Evolutionary conservation across 2,797 vertebrate species (phyloP).

Genomic region (Siniperca undulata): DNA sequence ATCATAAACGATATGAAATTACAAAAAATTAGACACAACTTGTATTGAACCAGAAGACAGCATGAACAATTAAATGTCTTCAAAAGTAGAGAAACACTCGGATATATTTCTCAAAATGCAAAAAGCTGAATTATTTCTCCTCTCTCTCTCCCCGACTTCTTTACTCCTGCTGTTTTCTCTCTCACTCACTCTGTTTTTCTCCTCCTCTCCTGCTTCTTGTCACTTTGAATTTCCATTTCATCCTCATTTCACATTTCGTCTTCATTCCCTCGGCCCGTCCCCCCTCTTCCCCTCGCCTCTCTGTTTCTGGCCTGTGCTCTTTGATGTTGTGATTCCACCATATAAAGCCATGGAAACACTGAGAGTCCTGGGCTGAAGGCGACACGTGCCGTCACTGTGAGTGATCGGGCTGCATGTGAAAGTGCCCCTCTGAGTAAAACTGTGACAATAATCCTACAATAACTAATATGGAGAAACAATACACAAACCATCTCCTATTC

Average conservation of each 20-base stretch:
- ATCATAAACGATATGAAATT: background rate
- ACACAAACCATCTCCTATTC: background rate
- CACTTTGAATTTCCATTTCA: constrained; percentile 24
- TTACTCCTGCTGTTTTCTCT: background rate
- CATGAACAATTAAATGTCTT: background rate
- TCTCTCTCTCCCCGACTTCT: background rate
- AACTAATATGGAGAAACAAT: constrained; percentile 22
- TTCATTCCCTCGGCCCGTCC: background rate
- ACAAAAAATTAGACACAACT: background rate
- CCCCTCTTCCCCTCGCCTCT: constrained; percentile 6
- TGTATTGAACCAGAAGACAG: background rate
- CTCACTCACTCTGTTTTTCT: background rate
- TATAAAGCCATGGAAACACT: constrained; percentile 52
- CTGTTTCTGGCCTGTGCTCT: constrained; percentile 1
- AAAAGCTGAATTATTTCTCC: constrained; percentile 7
- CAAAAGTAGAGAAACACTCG: background rate
- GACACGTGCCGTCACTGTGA: constrained; percentile 40
- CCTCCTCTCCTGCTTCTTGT: constrained; percentile 26
- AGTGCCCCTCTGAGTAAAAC: background rate
- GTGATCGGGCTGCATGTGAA: constrained; percentile 18
- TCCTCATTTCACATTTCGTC: constrained; percentile 19
- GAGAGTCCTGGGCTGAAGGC: constrained; percentile 1
- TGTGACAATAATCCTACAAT: background rate
- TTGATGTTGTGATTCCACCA: constrained; percentile 46
- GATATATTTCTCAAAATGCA: background rate